These are phyloP conservation scores for Pentamera pediparva DNA, from an alignment of 53 echinoderm and acorn worm species.

Conservation along the genomic window DNA sequence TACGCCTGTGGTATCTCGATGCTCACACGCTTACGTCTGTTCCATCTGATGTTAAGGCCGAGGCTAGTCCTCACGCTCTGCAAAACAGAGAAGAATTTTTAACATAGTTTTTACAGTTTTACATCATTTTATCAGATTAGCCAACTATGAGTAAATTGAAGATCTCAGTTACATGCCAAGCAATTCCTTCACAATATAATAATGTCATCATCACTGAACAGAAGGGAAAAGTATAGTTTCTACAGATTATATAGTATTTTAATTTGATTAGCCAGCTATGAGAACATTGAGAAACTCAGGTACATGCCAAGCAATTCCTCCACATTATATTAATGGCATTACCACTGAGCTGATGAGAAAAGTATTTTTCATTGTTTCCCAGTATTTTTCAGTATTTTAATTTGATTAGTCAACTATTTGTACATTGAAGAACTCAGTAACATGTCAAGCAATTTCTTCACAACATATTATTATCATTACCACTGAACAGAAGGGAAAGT, in stretches of 20 bases:
- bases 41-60: neutral
- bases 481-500: no score
- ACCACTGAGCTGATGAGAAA: neutral
- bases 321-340: neutral
- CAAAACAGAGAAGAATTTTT: neutral
- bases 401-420: no score
- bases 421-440: no score
- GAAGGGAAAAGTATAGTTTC: neutral
- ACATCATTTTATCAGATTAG: no score
- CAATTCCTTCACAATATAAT: neutral
- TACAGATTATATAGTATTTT: no score
- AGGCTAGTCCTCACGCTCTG: neutral
- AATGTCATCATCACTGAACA: neutral
- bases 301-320: neutral
- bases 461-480: no score
- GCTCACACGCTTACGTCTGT: slow-evolving; percentile 15
- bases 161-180: neutral
- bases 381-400: no score
- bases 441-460: no score
- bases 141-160: no score
- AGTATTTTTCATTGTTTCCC: no score
- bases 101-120: no score
- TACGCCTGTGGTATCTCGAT: neutral
- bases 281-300: neutral
- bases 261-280: no score